Conservation (phyloP, 1,140 invertebrate genomes). For the Bemisia tabaci region DNA sequence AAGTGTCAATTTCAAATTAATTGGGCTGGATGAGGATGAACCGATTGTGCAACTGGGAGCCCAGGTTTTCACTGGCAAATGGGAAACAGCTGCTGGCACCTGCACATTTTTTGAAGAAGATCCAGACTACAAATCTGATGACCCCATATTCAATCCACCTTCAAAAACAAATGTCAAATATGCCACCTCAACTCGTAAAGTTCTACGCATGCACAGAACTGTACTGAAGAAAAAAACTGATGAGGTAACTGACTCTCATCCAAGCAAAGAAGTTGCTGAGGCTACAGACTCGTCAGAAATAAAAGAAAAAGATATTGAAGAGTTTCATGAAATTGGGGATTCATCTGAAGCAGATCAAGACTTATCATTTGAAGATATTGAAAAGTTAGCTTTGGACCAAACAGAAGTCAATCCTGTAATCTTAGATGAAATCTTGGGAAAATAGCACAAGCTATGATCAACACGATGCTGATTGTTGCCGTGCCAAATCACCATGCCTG, state of each 20-base stretch:
- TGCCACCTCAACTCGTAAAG: background rate
- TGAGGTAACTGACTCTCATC: background rate
- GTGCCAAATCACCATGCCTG: too few species aligned
- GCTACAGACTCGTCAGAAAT: background rate
- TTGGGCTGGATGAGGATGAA: background rate
- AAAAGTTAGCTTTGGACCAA: background rate
- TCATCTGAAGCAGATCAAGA: background rate
- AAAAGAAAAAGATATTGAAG: background rate
- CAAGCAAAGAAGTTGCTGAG: background rate
- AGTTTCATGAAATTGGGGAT: background rate
- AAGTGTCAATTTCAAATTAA: background rate
- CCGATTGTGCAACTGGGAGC: background rate
- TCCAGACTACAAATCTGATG: background rate
- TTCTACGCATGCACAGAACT: background rate
- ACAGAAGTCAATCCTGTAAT: background rate
- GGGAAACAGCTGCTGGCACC: background rate
- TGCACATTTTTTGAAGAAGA: background rate
- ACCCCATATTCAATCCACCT: background rate
- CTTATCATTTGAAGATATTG: background rate
- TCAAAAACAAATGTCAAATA: background rate
- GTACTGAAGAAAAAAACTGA: background rate
- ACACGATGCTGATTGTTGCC: too few species aligned
- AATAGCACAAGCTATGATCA: too few species aligned
- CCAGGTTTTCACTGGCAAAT: background rate
- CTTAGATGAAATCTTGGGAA: background rate